Evolutionary conservation across 1,140 invertebrate species (phyloP).

Genomic region (Pseudomyrmex sp.): DNA sequence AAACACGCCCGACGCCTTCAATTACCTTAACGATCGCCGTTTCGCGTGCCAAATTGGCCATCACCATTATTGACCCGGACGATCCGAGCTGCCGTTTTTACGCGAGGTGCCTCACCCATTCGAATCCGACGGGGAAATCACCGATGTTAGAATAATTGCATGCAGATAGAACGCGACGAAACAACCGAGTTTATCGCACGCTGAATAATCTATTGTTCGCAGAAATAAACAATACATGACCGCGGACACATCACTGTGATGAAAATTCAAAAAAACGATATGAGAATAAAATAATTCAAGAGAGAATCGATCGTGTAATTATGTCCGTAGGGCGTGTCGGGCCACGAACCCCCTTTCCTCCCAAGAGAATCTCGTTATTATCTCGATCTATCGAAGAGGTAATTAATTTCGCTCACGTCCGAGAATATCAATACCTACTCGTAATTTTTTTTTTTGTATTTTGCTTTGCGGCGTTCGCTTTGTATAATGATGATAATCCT

Average conservation of each 20-base stretch:
- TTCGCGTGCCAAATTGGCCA: constrained; percentile 60
- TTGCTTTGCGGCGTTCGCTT: neutral
- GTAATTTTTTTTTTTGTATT: neutral
- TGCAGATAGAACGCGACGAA: neutral
- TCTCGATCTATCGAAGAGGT: constrained; percentile 23
- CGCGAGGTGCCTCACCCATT: constrained; percentile 20
- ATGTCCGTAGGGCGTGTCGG: constrained; percentile 50
- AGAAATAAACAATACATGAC: constrained; percentile 19
- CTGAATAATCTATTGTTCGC: constrained; percentile 22
- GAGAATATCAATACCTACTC: neutral
- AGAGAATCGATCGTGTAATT: constrained; percentile 67
- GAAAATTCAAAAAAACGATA: constrained; percentile 23
- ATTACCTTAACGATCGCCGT: constrained; percentile 64
- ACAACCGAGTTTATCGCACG: constrained; percentile 41
- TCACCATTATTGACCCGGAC: constrained; percentile 59
- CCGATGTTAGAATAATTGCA: constrained; percentile 40
- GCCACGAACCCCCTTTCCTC: neutral
- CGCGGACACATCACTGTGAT: neutral
- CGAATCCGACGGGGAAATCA: neutral
- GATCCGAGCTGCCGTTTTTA: constrained; percentile 29
- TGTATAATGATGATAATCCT: neutral
- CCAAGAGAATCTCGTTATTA: constrained; percentile 15
- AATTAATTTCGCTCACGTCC: constrained; percentile 45
- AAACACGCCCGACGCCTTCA: constrained; percentile 26
- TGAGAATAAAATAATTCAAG: constrained; percentile 51